phyloP scores from a whole-genome alignment of 1,140 invertebrate species.

The Harpegnathos saltator region DNA sequence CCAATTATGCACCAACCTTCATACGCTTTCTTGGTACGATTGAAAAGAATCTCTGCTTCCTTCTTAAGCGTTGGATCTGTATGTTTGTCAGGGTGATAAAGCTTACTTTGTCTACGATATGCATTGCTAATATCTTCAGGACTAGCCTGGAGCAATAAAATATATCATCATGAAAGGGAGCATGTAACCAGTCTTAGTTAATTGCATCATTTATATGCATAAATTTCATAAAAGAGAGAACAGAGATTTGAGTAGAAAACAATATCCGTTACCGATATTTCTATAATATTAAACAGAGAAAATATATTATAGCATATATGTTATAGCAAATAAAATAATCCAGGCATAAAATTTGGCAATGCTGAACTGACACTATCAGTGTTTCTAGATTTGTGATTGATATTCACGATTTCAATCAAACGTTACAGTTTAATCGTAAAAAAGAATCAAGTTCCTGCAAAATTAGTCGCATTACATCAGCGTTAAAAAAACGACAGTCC shows the following conservation, averaged over 20 bases:
- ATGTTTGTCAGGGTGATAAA: conserved; percentile 99
- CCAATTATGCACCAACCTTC: conserved; percentile 89
- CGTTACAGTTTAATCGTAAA: background rate
- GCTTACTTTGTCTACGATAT: conserved; percentile 94
- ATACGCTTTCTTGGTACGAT: conserved; percentile 96
- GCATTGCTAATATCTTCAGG: conserved; percentile 96
- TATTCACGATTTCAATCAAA: background rate
- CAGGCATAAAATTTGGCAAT: background rate
- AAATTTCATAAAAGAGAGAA: conserved; percentile 17
- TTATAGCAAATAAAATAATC: background rate
- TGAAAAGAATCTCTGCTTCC: conserved; percentile 96
- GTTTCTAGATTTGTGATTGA: background rate
- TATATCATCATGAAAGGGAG: background rate
- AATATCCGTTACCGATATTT: background rate
- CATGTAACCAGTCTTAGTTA: background rate
- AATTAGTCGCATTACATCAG: conserved; percentile 71
- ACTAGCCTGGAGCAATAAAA: conserved; percentile 89
- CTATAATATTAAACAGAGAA: background rate
- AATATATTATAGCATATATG: background rate
- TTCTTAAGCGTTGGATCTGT: conserved; percentile 91
- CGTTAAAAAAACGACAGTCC: conserved; percentile 55
- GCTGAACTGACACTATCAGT: background rate
- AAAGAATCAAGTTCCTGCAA: background rate
- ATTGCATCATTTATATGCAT: conserved; percentile 2
- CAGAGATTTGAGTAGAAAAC: background rate